Percentiles rank a stretch among this genome's conserved stretches.
These are phyloP conservation scores for Oreortyx pictus DNA, from an alignment of 2,797 vertebrate species.

Conservation along the genomic window DNA sequence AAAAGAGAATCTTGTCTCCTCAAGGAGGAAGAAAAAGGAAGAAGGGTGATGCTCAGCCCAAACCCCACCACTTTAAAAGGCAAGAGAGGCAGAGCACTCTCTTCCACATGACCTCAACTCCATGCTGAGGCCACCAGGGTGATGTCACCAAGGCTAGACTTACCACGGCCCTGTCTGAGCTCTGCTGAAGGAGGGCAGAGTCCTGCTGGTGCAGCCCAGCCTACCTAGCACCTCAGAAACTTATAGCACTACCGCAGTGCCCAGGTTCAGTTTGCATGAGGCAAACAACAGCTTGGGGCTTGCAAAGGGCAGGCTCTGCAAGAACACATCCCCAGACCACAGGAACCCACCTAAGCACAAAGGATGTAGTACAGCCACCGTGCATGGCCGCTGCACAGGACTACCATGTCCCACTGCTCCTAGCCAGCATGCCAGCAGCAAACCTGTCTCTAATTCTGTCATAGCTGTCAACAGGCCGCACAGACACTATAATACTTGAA, in stretches of 20 bases:
- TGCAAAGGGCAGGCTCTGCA: fast-evolving
- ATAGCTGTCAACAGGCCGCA: neutral
- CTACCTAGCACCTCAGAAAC: neutral
- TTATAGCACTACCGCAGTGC: fast-evolving
- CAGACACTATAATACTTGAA: neutral
- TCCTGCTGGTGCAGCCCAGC: neutral
- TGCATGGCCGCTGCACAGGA: fast-evolving
- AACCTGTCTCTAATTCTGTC: neutral
- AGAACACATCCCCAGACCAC: neutral
- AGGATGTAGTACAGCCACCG: neutral
- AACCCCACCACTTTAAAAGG: neutral
- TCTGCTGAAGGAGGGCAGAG: neutral
- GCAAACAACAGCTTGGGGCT: neutral
- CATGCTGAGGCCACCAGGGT: neutral
- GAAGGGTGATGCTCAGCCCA: neutral
- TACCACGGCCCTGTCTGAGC: neutral
- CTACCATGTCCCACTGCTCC: neutral
- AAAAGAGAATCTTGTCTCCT: neutral
- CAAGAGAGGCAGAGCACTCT: neutral
- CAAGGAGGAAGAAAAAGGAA: neutral
- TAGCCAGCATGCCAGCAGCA: fast-evolving
- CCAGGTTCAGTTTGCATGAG: neutral
- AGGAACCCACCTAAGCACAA: neutral
- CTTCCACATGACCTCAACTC: neutral
- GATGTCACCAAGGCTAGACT: fast-evolving